A percentile compares a stretch with the other conserved stretches of the same genome.
phyloP scores from a whole-genome alignment of 2,113 vertebrate genomes.

The Panurus biarmicus region DNA sequence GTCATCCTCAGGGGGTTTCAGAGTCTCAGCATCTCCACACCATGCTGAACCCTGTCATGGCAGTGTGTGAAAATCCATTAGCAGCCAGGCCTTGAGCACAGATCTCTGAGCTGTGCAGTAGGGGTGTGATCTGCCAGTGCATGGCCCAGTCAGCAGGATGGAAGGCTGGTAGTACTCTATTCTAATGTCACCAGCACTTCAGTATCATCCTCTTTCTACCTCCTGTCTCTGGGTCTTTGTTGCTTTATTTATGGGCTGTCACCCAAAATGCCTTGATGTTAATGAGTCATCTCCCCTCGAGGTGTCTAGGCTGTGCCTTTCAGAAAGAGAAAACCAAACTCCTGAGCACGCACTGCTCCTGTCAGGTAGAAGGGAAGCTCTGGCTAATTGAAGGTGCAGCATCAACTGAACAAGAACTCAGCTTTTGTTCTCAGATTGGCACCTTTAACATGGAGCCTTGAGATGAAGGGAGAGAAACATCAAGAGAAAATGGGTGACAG shows the following conservation, averaged over 20 bases:
- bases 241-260: constrained; percentile 44
- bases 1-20: background rate
- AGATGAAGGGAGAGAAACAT: background rate
- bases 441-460: background rate
- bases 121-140: background rate
- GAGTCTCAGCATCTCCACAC: background rate
- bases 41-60: background rate
- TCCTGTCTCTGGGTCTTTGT: background rate
- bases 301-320: background rate
- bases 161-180: background rate
- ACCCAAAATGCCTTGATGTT: constrained; percentile 45
- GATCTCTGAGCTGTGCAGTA: background rate
- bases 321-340: background rate
- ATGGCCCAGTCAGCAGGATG: background rate
- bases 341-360: background rate
- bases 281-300: constrained; percentile 27
- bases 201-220: background rate
- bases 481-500: background rate
- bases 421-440: background rate
- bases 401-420: background rate
- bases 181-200: background rate
- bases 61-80: background rate
- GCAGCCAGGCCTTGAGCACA: background rate
- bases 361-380: background rate
- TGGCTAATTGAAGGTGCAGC: constrained; percentile 1